These are phyloP conservation scores for Varroa destructor DNA, from an alignment of 1,140 invertebrate genomes.

Conservation along the genomic window DNA sequence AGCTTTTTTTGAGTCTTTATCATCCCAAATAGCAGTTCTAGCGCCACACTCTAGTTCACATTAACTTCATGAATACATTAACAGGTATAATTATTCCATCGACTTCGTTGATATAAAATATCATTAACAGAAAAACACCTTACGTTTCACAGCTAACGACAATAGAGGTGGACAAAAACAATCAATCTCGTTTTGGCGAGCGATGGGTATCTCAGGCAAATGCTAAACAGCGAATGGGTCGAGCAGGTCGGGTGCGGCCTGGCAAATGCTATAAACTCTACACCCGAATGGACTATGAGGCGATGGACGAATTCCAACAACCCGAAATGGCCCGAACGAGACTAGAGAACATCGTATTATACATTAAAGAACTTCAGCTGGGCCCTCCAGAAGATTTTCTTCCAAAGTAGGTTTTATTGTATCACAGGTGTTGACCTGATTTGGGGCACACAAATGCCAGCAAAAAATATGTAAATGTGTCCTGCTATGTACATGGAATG, in stretches of 20 bases:
- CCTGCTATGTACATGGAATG: too few species aligned
- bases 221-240: conserved; percentile 74
- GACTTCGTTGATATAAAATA: too few species aligned
- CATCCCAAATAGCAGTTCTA: too few species aligned
- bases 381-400: conserved; percentile 8
- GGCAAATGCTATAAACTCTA: conserved; percentile 17
- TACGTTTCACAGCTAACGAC: conserved; percentile 50
- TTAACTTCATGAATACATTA: too few species aligned
- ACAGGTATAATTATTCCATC: too few species aligned
- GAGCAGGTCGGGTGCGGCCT: conserved; percentile 52
- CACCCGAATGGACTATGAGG: conserved; percentile 14
- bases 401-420: neutral
- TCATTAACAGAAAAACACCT: too few species aligned
- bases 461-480: too few species aligned
- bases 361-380: neutral
- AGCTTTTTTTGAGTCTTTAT: too few species aligned
- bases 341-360: neutral
- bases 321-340: conserved; percentile 16
- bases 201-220: conserved; percentile 86
- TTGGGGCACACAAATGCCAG: too few species aligned
- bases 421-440: too few species aligned
- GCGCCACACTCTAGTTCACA: too few species aligned
- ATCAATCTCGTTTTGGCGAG: conserved; percentile 84
- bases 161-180: conserved; percentile 83
- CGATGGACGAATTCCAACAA: conserved; percentile 7